Evolutionary conservation across 1,140 invertebrate species (phyloP), one percentile per base, ranked within the genome.

Genomic region (Penaeus vannamei): DNA sequence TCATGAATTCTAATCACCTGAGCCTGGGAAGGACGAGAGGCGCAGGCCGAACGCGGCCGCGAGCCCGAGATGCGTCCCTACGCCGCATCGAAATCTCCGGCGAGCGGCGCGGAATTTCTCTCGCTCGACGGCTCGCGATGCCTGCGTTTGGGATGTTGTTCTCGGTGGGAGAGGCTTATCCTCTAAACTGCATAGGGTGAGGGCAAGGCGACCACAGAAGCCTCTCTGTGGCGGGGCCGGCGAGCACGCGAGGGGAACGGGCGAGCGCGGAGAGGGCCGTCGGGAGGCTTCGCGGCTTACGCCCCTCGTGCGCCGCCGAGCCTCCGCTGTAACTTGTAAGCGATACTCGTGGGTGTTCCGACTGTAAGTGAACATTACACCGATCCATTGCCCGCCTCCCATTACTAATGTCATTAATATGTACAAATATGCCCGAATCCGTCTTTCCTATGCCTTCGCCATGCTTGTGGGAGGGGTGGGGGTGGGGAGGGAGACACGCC

Each of bases 271-370:
- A n/a, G n/a, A 53, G 32, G 36, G 7, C 14, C 2, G 36, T 2
- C 22, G 32, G 26, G 64, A n/a, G 42, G 19, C 14, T 17, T 61
- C 26, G 53, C 20, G 72, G 85, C 17, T 59, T 86, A 76, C 69
- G 85, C 69, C 85, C 32, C 19, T 86, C 26, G 46, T 59, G 72
- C 23, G 20, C 7, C 53, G 5, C 42, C 36, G 19, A 29, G 85
- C 42, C 59, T 53, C 72, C 53, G 53, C 53, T 76, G 72, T 86
- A 79, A 86, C 72, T 79, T 86, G 85, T 86, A 86, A 86, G 85
- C 53, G 85, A 86, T 86, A 86, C 85, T 76, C 85, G 85, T 86
- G 85, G 85, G 85, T 86, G 85, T 86, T 86, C 85, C 76, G 61
- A 59, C 85, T 60, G 66, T 86, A 86, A 86, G 85, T 86, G 69